Evolutionary conservation across 2,113 vertebrate genomes (phyloP).

Genomic region (Meriones unguiculatus): DNA sequence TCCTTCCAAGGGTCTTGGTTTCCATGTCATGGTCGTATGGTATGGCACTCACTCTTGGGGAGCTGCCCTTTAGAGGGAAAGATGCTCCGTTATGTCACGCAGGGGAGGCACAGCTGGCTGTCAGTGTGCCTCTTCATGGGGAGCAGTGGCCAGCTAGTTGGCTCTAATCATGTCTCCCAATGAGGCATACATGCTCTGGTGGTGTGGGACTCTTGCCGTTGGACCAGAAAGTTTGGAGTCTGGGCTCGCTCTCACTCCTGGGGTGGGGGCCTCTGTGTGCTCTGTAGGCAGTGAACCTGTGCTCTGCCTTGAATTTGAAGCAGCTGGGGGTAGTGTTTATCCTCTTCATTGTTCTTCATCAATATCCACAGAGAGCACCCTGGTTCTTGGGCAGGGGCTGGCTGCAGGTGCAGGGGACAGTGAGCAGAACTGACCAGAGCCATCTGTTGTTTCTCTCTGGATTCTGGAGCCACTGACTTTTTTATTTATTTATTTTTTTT

Average conservation of each 20-base stretch:
- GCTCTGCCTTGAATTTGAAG: neutral
- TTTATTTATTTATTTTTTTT: no score
- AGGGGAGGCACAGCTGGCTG: neutral
- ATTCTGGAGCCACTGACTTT: neutral
- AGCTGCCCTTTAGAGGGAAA: neutral
- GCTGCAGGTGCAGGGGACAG: neutral
- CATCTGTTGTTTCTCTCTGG: neutral
- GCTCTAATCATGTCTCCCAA: neutral
- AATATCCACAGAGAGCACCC: neutral
- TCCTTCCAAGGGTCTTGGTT: neutral
- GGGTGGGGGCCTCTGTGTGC: neutral
- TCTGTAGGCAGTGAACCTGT: neutral
- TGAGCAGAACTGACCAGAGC: neutral
- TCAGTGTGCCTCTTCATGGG: neutral
- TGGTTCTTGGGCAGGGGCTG: neutral
- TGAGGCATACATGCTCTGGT: slow-evolving; percentile 5
- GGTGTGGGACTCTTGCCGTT: neutral
- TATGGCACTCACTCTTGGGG: neutral
- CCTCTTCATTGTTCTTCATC: neutral
- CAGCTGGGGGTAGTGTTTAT: neutral
- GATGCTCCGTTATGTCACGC: neutral
- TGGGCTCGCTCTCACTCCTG: neutral
- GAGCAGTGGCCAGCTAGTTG: neutral
- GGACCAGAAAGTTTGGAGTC: neutral
- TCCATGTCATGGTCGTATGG: neutral